These are phyloP conservation scores for Stenodera caucasica DNA, from an alignment of 2,888 invertebrate genomes.

Conservation along the genomic window DNA sequence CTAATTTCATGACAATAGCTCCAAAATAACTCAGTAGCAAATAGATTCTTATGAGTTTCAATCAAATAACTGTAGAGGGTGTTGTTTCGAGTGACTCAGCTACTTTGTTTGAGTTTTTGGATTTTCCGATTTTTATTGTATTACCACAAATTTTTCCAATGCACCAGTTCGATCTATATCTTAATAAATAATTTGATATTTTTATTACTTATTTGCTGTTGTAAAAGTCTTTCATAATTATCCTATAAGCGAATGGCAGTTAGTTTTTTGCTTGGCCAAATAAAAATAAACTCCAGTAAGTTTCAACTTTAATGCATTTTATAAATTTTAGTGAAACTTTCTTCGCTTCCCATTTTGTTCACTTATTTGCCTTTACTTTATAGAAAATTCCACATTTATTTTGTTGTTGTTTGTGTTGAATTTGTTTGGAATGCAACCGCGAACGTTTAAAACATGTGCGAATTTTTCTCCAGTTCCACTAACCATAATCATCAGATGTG, in stretches of 20 bases:
- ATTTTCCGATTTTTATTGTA: no score
- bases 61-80: no score
- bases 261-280: not conserved
- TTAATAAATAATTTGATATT: not conserved
- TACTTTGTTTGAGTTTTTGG: no score
- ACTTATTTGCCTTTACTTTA: conserved; percentile 3
- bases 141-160: no score
- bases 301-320: conserved; percentile 2
- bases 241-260: not conserved
- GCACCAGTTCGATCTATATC: no score
- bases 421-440: not conserved
- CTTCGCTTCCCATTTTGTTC: not conserved
- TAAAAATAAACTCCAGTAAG: not conserved
- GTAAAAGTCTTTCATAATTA: conserved; percentile 5
- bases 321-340: conserved; percentile 1
- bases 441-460: conserved; percentile 4
- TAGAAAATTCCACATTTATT: conserved; percentile 5
- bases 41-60: no score
- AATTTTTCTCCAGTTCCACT: not conserved
- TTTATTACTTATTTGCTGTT: conserved; percentile 1
- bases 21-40: no score
- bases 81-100: no score
- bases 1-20: no score
- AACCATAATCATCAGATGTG: not conserved
- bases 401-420: not conserved